Evolutionary conservation across 2,113 vertebrate species (phyloP), one percentile per base, ranked within the genome.

Genomic region (Nansenia antarctica): DNA sequence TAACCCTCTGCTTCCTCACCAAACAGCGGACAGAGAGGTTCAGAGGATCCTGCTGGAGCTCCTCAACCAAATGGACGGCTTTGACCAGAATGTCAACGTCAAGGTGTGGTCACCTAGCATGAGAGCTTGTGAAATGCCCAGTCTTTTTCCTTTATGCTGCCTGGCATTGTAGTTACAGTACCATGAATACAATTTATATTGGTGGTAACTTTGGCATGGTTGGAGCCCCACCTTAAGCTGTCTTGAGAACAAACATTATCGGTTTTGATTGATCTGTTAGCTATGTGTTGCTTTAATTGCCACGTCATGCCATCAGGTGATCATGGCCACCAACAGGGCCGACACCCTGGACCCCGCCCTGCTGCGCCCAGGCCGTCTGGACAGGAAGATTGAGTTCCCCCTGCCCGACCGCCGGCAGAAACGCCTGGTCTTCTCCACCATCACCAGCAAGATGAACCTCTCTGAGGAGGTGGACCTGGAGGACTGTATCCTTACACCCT

Each of bases 371-470:
- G 96, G 96, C 2, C 94, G 96, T 2, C 82, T 98, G 58, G 96
- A 98, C 87, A 88, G 96, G 0, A 98, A 98, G 83, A 98, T 98
- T 0, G 96, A 98, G 83, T 98, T 98, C 72, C 96, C 96, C 0
- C 79, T 98, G 70, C 96, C 96, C 0, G 96, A 98, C 85, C 94
- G 96, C 47, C 89, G 96, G 15, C 96, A 98, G 86, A 98, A 98
- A 27, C 93, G 96, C 0, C 85, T 98, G 22, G 94, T 98, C 80
- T 98, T 98, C 87, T 93, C 95, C 85, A 97, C 96, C 77, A 97
- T 98, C 88, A 97, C 94, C 74, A 95, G 95, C 84, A 97, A 96
- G 81, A 98, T 98, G 96, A 98, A 98, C 83, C 92, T 98, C 14
- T 97, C 95, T 0, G 96, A 98, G 84, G 96, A 98, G 80, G 95